Evolutionary conservation across 2,888 invertebrate species (phyloP).

Genomic region (Andricus curvator): DNA sequence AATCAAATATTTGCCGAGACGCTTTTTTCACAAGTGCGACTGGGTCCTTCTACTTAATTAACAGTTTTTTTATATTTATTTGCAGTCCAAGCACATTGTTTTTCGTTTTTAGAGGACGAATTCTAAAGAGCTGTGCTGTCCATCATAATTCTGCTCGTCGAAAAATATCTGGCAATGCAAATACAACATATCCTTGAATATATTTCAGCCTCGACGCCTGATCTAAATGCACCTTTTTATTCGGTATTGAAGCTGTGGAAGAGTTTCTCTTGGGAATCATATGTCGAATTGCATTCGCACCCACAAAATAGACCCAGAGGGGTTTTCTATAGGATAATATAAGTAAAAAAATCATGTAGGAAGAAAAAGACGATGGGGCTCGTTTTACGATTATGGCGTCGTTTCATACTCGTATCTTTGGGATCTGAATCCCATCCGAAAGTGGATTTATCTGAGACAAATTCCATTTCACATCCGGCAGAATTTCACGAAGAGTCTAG

Average conservation of each 20-base stretch:
- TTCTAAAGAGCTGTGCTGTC: not conserved
- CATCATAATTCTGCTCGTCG: slow-evolving; percentile 12
- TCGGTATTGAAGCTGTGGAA: not conserved
- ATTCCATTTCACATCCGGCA: too few relatives aligned
- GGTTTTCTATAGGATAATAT: not conserved
- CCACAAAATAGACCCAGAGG: not conserved
- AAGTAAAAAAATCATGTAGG: not conserved
- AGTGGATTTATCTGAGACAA: not conserved
- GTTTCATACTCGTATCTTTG: not conserved
- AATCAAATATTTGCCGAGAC: slow-evolving; percentile 32
- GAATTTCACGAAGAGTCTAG: too few relatives aligned
- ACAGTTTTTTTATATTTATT: slow-evolving; percentile 23
- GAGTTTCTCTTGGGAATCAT: slow-evolving; percentile 4
- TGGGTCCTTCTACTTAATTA: slow-evolving; percentile 19
- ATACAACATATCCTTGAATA: slow-evolving; percentile 23
- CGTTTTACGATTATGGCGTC: not conserved
- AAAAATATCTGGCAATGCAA: slow-evolving; percentile 22
- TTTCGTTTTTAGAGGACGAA: not conserved
- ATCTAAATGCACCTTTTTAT: slow-evolving; percentile 15
- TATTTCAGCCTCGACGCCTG: slow-evolving; percentile 2
- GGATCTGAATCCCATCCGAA: not conserved
- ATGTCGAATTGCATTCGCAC: not conserved
- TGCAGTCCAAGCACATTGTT: slow-evolving; percentile 5
- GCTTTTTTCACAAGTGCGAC: slow-evolving; percentile 11
- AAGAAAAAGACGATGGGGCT: not conserved